Base-by-base conservation (phyloP, 2,888 invertebrate species). In the Pterobdella sp. region DNA sequence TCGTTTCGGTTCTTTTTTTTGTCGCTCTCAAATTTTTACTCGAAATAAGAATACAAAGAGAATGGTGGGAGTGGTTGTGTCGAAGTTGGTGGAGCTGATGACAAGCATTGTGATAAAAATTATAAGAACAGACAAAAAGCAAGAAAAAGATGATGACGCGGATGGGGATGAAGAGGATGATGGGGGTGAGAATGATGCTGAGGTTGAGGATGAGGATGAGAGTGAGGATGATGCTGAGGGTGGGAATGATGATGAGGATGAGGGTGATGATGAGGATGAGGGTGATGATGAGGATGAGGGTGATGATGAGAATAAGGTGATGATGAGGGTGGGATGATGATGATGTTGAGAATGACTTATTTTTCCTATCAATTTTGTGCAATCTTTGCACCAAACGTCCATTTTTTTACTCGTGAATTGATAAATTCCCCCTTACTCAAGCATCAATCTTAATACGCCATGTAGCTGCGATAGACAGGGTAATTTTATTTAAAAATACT, bases 331-430 rank as follows among this genome's bases (percentile, higher is more conserved):
- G 18, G 42, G 67, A 67, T 31, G 67, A 67, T 31, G 67, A 67
- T 31, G 67, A 67, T 31, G 67, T 34, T 31, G 67, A 67, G 31
- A 36, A 67, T 7, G 63, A n/a, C 34, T n/a, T n/a, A n/a, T n/a
- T n/a, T n/a, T n/a, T n/a, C n/a, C n/a, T n/a, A n/a, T n/a, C n/a
- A n/a, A n/a, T n/a, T n/a, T n/a, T n/a, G n/a, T n/a, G n/a, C n/a
- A n/a, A n/a, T n/a, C n/a, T n/a, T n/a, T n/a, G n/a, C n/a, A n/a
- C n/a, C n/a, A n/a, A n/a, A n/a, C n/a, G n/a, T n/a, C n/a, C n/a
- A n/a, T n/a, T n/a, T n/a, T n/a, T n/a, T n/a, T n/a, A n/a, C n/a
- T n/a, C n/a, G n/a, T n/a, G n/a, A n/a, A n/a, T n/a, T n/a, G n/a
- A n/a, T n/a, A n/a, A n/a, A n/a, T n/a, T n/a, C n/a, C n/a, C n/a